Conservation (phyloP, 2,113 vertebrate genomes). For the Microtus montanus region DNA sequence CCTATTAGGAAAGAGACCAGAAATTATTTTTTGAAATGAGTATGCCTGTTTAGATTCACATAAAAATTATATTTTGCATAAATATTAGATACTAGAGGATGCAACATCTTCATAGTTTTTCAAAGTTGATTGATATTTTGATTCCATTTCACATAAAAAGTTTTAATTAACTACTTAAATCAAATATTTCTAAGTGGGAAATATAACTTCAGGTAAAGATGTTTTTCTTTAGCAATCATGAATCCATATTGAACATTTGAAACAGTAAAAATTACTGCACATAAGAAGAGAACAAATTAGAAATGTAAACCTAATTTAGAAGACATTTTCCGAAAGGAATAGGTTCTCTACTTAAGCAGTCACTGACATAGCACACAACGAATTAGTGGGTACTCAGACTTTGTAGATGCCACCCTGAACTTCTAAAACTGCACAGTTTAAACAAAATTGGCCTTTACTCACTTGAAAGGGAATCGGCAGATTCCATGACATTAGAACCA, state of each 20-base stretch:
- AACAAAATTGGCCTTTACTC: not conserved
- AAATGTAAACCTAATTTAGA: constrained; percentile 55
- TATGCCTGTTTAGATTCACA: not conserved
- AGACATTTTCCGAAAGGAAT: not conserved
- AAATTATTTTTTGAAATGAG: not conserved
- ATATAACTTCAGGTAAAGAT: constrained; percentile 7
- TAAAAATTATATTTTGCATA: not conserved
- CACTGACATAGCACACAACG: not conserved
- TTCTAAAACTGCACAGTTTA: not conserved
- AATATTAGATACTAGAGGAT: not conserved
- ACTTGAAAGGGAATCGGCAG: not conserved
- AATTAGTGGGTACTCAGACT: not conserved
- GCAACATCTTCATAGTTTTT: not conserved
- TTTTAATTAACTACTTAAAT: constrained; percentile 51
- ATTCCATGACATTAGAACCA: not conserved
- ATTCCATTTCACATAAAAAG: not conserved
- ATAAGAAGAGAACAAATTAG: constrained; percentile 36
- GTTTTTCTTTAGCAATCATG: constrained; percentile 26
- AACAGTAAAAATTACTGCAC: not conserved
- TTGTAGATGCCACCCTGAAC: not conserved
- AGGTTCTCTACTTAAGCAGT: not conserved
- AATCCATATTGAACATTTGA: constrained; percentile 3
- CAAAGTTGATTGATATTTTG: not conserved
- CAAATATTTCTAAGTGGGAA: not conserved
- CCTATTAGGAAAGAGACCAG: not conserved